Evolutionary conservation across 64 coral and sea anemone species (phyloP).

Genomic region (Orbicella faveolata): DNA sequence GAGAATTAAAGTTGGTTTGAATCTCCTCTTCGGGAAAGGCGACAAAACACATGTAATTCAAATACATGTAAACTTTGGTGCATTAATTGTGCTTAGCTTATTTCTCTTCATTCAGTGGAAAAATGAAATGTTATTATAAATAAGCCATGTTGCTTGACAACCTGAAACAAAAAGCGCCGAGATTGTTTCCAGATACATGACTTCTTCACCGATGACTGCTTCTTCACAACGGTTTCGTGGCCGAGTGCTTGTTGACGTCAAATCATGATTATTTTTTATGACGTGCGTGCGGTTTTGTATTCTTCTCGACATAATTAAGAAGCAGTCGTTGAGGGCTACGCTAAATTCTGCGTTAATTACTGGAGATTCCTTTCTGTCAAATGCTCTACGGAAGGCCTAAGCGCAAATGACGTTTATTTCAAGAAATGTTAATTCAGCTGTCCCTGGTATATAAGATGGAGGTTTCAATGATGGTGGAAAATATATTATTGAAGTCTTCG

Average conservation of each 20-base stretch:
- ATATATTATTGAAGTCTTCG: not conserved
- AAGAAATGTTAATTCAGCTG: slow-evolving; percentile 4
- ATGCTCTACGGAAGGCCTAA: not conserved
- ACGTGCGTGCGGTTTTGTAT: not conserved
- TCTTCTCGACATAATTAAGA: not conserved
- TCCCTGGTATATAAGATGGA: not conserved
- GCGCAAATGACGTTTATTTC: not conserved
- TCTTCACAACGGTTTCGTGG: not conserved
- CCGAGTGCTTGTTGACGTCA: slow-evolving; percentile 16
- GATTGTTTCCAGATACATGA: not conserved
- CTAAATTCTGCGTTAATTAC: not conserved
- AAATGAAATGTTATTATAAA: not conserved
- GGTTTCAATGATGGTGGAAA: not conserved
- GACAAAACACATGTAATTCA: too few relatives aligned
- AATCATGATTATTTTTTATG: not conserved
- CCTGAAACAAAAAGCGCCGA: not conserved
- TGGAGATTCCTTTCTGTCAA: not conserved
- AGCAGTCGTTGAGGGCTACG: slow-evolving; percentile 9
- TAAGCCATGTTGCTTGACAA: not conserved
- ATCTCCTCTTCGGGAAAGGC: too few relatives aligned
- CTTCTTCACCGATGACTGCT: not conserved
- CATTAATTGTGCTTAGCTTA: too few relatives aligned
- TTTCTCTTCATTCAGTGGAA: too few relatives aligned
- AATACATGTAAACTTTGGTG: too few relatives aligned
- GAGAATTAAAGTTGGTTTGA: too few relatives aligned